Evolutionary conservation across 64 coral and sea anemone species (phyloP), one percentile per base, ranked within the genome.

Genomic region (Dendronephthya gigantea): DNA sequence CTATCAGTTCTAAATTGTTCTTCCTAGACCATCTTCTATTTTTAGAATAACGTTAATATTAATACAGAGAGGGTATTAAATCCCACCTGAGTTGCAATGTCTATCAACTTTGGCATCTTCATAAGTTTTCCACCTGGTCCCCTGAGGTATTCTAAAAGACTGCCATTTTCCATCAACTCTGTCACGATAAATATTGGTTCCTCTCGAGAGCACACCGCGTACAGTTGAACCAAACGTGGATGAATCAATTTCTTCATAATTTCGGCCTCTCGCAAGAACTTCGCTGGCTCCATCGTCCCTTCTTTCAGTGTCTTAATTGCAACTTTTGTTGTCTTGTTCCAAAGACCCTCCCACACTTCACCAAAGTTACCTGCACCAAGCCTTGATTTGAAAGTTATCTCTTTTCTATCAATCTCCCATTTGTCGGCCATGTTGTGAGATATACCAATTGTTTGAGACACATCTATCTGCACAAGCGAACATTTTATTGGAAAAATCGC

Each of bases 121-220:
- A 97, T 85, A 30, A 37, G 70, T 35, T 47, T 85, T 12, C 91
- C 91, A 41, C 45, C 37, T 16, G 91, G 79, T 37, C 89, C 84
- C 89, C 92, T 93, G 39, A 97, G 90, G 43, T 87, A 90, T 35
- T 97, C 94, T 49, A 97, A 35, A 38, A 97, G 83, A 91, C 94
- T 97, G 49, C 94, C 94, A 70, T 88, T 52, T 68, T 83, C 88
- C 94, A 97, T 97, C 40, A 97, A 82, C 79, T 97, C 94, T 55
- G 94, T 97, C 27, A 97, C 94, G 81, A 97, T 97, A 76, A 91
- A 97, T 34, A 97, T 93, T 33, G 94, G 94, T 85, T 97, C 94
- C 45, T 97, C 94, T 51, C 92, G 85, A 0, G 94, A 93, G 51
- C 94, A 97, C 11, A 97, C 94, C 9, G 94, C 94, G 83, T 89